phyloP scores from a whole-genome alignment of 1,140 invertebrate genomes.

The Drosophila arawakana region DNA sequence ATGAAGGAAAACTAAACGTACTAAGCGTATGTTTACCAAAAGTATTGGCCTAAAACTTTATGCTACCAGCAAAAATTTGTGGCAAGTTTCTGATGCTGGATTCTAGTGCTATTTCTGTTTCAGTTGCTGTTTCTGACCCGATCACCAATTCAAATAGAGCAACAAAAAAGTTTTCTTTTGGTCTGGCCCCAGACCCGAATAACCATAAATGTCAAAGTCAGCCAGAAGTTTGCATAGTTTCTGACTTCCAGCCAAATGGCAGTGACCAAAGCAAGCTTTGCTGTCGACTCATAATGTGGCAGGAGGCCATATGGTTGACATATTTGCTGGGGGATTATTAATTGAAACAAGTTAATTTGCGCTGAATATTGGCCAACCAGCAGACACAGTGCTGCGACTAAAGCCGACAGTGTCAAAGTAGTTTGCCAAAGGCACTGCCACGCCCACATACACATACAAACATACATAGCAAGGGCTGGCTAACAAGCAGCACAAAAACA shows the following conservation, averaged over 20 bases:
- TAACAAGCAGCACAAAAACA: constrained; percentile 70
- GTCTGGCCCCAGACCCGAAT: constrained; percentile 46
- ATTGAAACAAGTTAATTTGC: constrained; percentile 84
- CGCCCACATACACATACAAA: constrained; percentile 28
- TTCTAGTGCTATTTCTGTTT: neutral
- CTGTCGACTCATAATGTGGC: constrained; percentile 22
- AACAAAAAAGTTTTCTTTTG: constrained; percentile 53
- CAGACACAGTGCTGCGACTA: constrained; percentile 27
- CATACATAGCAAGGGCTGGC: constrained; percentile 17
- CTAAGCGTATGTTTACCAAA: constrained; percentile 54
- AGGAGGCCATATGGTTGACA: constrained; percentile 74
- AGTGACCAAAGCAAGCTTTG: constrained; percentile 10
- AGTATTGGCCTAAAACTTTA: constrained; percentile 68
- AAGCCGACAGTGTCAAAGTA: constrained; percentile 64
- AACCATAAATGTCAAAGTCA: constrained; percentile 84
- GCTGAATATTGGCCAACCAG: constrained; percentile 63
- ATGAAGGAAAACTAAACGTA: constrained; percentile 75
- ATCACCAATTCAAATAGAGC: constrained; percentile 67
- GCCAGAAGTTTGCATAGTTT: constrained; percentile 82
- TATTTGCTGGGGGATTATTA: constrained; percentile 84
- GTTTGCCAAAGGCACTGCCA: constrained; percentile 64
- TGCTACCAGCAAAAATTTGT: constrained; percentile 32
- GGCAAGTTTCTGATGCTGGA: neutral
- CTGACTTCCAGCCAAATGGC: constrained; percentile 64
- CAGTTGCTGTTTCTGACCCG: constrained; percentile 19